Percentiles rank a stretch among this genome's conserved stretches.
Conservation (phyloP, 1,140 invertebrate species). For the Vollenhovia emeryi region DNA sequence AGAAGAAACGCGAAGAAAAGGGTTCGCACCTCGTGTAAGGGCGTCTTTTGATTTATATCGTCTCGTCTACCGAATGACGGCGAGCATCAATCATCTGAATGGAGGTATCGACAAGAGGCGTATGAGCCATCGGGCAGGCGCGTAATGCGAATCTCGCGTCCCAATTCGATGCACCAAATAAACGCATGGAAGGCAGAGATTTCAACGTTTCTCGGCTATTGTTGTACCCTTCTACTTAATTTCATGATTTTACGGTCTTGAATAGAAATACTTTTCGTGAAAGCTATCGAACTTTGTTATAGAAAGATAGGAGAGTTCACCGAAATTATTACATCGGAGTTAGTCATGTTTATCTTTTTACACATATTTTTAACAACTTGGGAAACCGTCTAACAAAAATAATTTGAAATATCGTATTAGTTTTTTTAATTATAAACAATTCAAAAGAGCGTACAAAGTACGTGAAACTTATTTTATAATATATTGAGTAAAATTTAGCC, state of each 20-base stretch:
- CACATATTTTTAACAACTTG: background rate
- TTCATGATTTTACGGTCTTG: background rate
- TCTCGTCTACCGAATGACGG: conserved; percentile 74
- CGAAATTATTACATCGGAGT: background rate
- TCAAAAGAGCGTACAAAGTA: background rate
- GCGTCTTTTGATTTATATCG: conserved; percentile 79
- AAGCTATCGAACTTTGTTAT: background rate
- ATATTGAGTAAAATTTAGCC: background rate
- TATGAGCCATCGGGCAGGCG: conserved; percentile 30
- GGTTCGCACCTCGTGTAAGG: conserved; percentile 44
- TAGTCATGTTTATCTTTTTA: background rate
- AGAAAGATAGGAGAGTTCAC: background rate
- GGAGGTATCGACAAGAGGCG: conserved; percentile 38
- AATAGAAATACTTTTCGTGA: background rate
- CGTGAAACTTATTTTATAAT: background rate
- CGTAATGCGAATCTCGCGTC: conserved; percentile 39
- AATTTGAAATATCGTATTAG: background rate
- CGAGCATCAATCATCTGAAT: conserved; percentile 77
- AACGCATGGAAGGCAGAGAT: conserved; percentile 32
- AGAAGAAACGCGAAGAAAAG: conserved; percentile 47
- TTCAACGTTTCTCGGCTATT: background rate
- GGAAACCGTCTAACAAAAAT: background rate
- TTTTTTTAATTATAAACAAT: background rate
- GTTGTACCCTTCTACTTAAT: background rate
- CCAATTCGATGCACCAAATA: conserved; percentile 60